phyloP scores from a whole-genome alignment of 2,888 invertebrate genomes.

The Trachelus tabidus region DNA sequence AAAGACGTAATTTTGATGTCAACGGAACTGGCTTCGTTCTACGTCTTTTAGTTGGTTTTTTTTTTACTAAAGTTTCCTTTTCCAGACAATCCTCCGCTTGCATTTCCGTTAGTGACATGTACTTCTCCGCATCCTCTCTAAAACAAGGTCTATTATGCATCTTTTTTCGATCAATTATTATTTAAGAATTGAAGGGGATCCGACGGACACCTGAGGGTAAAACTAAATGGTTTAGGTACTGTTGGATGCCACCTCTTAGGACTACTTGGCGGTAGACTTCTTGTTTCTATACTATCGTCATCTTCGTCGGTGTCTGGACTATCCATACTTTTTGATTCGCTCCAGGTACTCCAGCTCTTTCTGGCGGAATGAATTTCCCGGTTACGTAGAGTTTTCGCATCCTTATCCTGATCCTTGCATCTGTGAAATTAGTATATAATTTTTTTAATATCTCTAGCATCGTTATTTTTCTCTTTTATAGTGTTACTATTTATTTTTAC shows the following conservation, averaged over 20 bases:
- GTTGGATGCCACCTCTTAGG: conserved; percentile 67
- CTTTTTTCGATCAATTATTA: neutral
- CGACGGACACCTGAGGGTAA: conserved; percentile 73
- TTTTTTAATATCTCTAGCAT: neutral
- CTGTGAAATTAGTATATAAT: conserved; percentile 25
- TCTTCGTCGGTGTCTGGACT: conserved; percentile 49
- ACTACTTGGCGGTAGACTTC: conserved; percentile 54
- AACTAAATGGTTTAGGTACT: conserved; percentile 77
- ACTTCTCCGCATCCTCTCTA: conserved; percentile 76
- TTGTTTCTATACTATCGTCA: conserved; percentile 60
- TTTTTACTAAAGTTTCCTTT: conserved; percentile 46
- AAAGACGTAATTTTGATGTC: conserved; percentile 77
- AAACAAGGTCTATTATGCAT: conserved; percentile 30
- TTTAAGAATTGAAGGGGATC: conserved; percentile 3
- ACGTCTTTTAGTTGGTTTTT: conserved; percentile 67
- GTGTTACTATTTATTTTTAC: conserved; percentile 29
- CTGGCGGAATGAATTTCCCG: conserved; percentile 48
- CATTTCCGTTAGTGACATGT: conserved; percentile 68
- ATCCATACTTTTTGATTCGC: conserved; percentile 46
- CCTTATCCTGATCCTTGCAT: conserved; percentile 48
- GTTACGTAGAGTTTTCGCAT: conserved; percentile 49
- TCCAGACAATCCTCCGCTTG: conserved; percentile 35
- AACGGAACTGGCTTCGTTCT: conserved; percentile 75
- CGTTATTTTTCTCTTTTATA: neutral
- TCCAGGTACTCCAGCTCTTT: conserved; percentile 53